Conservation (phyloP, 2,888 invertebrate genomes). For the Phania funesta region DNA sequence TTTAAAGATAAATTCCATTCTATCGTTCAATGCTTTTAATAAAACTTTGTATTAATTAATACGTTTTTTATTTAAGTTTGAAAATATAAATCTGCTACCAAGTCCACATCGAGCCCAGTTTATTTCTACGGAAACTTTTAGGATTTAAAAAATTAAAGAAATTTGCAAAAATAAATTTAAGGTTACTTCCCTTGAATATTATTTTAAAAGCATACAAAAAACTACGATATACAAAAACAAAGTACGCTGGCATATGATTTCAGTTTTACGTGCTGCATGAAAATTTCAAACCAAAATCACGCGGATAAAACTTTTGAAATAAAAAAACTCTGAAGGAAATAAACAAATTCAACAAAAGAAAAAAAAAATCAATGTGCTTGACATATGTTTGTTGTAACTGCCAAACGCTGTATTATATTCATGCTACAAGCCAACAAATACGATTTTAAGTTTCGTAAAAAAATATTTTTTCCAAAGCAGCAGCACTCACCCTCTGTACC, state of each 20-base stretch:
- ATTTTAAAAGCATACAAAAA: background rate
- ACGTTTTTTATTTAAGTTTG: no score
- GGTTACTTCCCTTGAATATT: conserved; percentile 9
- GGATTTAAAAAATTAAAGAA: no score
- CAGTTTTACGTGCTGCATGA: conserved; percentile 65
- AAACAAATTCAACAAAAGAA: background rate
- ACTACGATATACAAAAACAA: background rate
- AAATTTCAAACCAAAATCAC: conserved; percentile 62
- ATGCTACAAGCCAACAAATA: background rate
- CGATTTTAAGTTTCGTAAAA: background rate
- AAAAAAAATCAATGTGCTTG: conserved; percentile 32
- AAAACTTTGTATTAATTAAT: no score
- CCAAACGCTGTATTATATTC: background rate
- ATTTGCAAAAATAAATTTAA: background rate
- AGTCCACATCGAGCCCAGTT: no score
- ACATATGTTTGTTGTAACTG: conserved; percentile 24
- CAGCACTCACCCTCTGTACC: conserved; percentile 85
- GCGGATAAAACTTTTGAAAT: conserved; percentile 54
- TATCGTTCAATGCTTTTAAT: no score
- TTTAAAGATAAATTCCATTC: no score
- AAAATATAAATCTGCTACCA: no score
- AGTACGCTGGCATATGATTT: conserved; percentile 65
- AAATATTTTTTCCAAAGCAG: background rate
- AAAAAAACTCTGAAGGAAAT: conserved; percentile 18
- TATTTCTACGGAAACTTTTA: no score